Percentiles rank a stretch among this genome's conserved stretches.
These are phyloP conservation scores for Gymnosoma rotundatum DNA, from an alignment of 2,888 invertebrate species.

Conservation along the genomic window DNA sequence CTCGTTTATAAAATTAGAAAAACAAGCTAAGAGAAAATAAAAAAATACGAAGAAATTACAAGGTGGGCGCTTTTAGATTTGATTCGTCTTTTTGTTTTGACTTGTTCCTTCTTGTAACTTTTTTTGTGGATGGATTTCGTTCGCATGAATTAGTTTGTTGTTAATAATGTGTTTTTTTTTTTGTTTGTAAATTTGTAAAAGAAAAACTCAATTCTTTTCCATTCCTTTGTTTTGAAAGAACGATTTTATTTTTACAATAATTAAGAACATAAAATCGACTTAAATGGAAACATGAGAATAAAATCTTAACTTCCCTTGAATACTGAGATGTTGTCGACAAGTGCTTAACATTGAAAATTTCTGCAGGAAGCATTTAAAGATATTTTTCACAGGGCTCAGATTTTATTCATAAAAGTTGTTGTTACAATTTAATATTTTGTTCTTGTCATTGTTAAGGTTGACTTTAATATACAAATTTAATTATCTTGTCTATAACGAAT, in stretches of 20 bases:
- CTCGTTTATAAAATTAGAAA: background rate
- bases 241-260: slow-evolving; percentile 5
- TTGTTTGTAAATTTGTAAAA: slow-evolving; percentile 20
- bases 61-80: slow-evolving; percentile 55
- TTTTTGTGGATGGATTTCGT: slow-evolving; percentile 48
- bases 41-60: slow-evolving; percentile 22
- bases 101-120: background rate
- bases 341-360: background rate
- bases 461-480: no score
- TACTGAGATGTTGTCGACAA: background rate
- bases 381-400: no score
- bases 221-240: background rate
- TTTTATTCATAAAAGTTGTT: no score
- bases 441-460: no score
- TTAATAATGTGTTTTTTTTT: slow-evolving; percentile 10
- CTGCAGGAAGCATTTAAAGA: no score
- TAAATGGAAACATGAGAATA: background rate
- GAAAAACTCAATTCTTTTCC: slow-evolving; percentile 19
- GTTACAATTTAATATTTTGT: no score
- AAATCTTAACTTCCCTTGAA: slow-evolving; percentile 25
- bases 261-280: background rate
- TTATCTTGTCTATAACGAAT: no score
- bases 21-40: background rate
- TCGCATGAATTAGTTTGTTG: slow-evolving; percentile 35
- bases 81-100: slow-evolving; percentile 28